A percentile compares a stretch with the other conserved stretches of the same genome.
Conservation (phyloP, 2,797 vertebrate species). For the Leptodactylus fallax region DNA sequence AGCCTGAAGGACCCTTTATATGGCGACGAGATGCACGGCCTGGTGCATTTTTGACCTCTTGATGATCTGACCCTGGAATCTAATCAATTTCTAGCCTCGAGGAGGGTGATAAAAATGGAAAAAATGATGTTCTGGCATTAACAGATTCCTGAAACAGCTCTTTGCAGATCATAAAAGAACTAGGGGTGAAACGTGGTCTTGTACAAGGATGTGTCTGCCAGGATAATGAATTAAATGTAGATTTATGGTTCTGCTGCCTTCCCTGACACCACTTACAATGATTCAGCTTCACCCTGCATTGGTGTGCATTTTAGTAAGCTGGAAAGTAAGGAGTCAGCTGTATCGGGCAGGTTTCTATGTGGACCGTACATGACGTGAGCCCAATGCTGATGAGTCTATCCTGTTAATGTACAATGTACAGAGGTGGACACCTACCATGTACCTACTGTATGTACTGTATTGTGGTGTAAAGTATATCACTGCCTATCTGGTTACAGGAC, state of each 20-base stretch:
- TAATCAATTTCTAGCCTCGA: slow-evolving; percentile 32
- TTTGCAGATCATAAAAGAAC: slow-evolving; percentile 42
- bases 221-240: slow-evolving; percentile 51
- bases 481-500: too few species aligned
- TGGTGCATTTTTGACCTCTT: slow-evolving; percentile 26
- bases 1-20: slow-evolving; percentile 16
- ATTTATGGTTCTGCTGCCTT: slow-evolving; percentile 37
- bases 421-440: too few species aligned
- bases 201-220: slow-evolving; percentile 34
- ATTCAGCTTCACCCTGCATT: not conserved
- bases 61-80: slow-evolving; percentile 57
- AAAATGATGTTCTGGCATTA: slow-evolving; percentile 34
- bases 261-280: slow-evolving; percentile 41
- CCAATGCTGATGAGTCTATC: too few species aligned
- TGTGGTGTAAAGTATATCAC: too few species aligned
- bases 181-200: slow-evolving; percentile 40
- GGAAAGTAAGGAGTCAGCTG: not conserved
- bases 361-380: not conserved
- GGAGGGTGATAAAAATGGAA: not conserved
- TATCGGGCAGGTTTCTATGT: not conserved
- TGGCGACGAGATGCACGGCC: slow-evolving; percentile 21
- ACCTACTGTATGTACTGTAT: too few species aligned
- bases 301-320: slow-evolving; percentile 11
- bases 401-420: too few species aligned
- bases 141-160: slow-evolving; percentile 49